Base-by-base conservation (phyloP, 2,797 vertebrate genomes). In the Hipposideros larvatus region DNA sequence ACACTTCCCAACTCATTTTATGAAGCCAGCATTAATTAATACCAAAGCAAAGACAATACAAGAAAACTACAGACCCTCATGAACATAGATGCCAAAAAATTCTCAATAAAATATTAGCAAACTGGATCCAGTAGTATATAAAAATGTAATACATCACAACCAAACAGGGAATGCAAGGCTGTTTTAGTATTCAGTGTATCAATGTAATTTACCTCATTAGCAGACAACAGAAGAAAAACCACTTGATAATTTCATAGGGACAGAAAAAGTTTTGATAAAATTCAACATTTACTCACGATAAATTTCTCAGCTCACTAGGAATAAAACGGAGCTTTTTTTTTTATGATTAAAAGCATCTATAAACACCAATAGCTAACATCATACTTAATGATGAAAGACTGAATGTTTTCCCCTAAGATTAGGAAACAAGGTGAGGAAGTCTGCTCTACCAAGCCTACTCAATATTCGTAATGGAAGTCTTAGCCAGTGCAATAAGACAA, bases 61-160 rank as follows among this genome's bases (percentile, higher is more conserved):
- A 77, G 71, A 74, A 85, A 92, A n/a, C 63, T 92, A 19, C 28
- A 87, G 16, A 84, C 31, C 13, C 37, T 92, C 53, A 70, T 87
- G 41, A 87, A n/a, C 63, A 57, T 31, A 31, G 28, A 70, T 48
- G n/a, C 26, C 41, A 78, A 59, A 74, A 87, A 41, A 3, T 26
- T 28, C 18, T 71, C 18, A 55, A 66, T 34, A 84, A 65, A 74
- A 31, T 83, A 74, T 75, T 74, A 43, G 4, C 59, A 55, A 70
- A 79, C 31, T 37, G 2, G 70, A 51, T 92, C 37, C 51, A 78
- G 14, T 68, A 57, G 55, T 66, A 77, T 16, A 31, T 75, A 68
- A 77, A 78, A 61, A 77, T 66, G 31, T 77, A 65, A 26, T 51
- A 91, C 21, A 66, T 86, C n/a, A 61, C 41, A 78, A 31, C 18